These are phyloP conservation scores for Chaetogeoica ovagalla DNA, from an alignment of 2,888 invertebrate species.

Conservation along the genomic window DNA sequence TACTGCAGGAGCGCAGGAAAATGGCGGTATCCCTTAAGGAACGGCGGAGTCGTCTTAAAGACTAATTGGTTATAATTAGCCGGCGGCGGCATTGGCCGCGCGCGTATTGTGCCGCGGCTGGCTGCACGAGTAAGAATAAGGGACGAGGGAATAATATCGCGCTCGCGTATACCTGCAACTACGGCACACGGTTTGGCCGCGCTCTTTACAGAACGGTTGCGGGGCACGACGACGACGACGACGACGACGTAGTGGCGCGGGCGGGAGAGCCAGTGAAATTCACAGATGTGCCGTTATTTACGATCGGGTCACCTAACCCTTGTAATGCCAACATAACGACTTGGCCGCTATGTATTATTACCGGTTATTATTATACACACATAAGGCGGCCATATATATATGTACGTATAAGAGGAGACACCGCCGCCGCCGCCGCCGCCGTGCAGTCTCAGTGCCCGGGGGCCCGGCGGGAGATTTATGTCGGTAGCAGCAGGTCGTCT, in stretches of 20 bases:
- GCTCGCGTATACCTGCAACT: slow-evolving; percentile 1
- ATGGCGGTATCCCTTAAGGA: slow-evolving; percentile 30
- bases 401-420: background rate
- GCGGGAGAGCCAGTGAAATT: slow-evolving; percentile 13
- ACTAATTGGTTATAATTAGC: slow-evolving; percentile 53
- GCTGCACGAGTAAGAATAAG: background rate
- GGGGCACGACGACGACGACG: background rate
- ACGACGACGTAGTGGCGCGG: background rate
- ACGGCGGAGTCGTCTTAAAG: slow-evolving; percentile 40
- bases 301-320: slow-evolving; percentile 53
- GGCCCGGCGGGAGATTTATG: slow-evolving; percentile 45
- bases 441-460: background rate
- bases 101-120: slow-evolving; percentile 21
- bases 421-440: too few relatives aligned
- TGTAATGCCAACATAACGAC: slow-evolving; percentile 53
- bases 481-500: slow-evolving; percentile 52
- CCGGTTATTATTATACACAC: slow-evolving; percentile 41
- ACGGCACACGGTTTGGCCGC: background rate
- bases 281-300: slow-evolving; percentile 52
- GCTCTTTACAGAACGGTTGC: slow-evolving; percentile 31
- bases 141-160: too few relatives aligned
- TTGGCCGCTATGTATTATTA: slow-evolving; percentile 51
- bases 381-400: slow-evolving; percentile 15
- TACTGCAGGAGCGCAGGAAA: background rate
- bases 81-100: slow-evolving; percentile 6